Base-by-base conservation (phyloP, 2,888 invertebrate species). In the Hermodice carunculata region DNA sequence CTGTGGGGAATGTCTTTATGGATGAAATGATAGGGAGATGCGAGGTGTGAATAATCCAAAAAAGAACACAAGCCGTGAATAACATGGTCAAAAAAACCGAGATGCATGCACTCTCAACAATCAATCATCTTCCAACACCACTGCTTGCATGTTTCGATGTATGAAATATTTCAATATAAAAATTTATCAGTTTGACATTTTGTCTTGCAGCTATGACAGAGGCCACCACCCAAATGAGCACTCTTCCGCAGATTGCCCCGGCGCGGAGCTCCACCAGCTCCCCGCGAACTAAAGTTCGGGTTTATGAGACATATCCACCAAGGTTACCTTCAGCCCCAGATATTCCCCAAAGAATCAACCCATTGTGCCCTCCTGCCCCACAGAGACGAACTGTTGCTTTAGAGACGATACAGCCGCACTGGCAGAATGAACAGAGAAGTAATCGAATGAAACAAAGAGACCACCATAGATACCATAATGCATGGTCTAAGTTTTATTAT, bases 401-500 rank as follows among this genome's bases (percentile, higher is more conserved):
- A 77, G 83, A 84, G 66, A 84, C 84, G 1, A 69, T 68, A 1
- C 78, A 81, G 28, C 81, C 81, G 57, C 82, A 84, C 70, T 77
- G 72, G 67, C 79, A 82, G 53, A 84, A 84, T 73, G 81, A 84
- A 29, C 77, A 77, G 61, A 70, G 84, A 14, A 58, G 78, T 19
- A 65, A 72, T 44, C 61, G 81, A 34, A 84, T 84, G 83, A 82
- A 82, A 64, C 79, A 79, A 61, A 64, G 80, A 46, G 83, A 84
- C 67, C 80, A 83, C 65, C 76, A 76, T 53, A 63, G 84, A 32
- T 84, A 83, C 57, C 84, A 84, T 67, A 81, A 81, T 11, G 82
- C 83, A 4, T 84, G 83, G 83, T 73, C 78, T 17, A 84, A 81
- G 69, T 78, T 81, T 4, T 83, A 80, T 65, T 84, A 84, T 64